These are phyloP conservation scores for Pandion haliaetus DNA, from an alignment of 2,113 vertebrate genomes.

Conservation along the genomic window DNA sequence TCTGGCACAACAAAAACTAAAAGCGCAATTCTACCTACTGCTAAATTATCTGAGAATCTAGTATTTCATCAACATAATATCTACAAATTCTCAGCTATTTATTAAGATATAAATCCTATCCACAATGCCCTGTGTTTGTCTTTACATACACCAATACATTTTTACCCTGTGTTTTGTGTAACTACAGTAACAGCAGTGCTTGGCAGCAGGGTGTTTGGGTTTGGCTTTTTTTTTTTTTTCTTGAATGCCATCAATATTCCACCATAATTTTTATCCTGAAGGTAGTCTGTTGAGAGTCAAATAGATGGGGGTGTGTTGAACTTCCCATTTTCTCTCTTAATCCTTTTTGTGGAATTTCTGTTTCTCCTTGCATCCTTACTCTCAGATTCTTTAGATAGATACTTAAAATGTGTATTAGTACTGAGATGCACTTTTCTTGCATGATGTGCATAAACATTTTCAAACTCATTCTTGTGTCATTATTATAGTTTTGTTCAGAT, in stretches of 20 bases:
- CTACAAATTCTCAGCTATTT: neutral
- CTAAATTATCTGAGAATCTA: neutral
- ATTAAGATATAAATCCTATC: neutral
- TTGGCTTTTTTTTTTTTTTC: neutral
- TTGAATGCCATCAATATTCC: neutral
- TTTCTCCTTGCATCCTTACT: neutral
- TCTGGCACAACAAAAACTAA: neutral
- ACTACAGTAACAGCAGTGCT: neutral
- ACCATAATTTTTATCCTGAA: neutral
- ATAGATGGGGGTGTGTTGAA: neutral
- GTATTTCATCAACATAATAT: neutral
- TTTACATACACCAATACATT: neutral
- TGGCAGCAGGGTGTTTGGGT: neutral
- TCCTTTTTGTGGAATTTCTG: neutral
- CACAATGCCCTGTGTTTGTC: neutral
- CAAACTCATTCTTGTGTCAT: neutral
- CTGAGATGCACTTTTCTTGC: neutral
- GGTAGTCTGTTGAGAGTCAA: neutral
- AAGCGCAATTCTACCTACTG: neutral
- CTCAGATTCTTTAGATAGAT: neutral
- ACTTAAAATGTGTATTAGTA: accelerated
- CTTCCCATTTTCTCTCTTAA: neutral
- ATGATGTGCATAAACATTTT: neutral
- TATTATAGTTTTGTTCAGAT: neutral
- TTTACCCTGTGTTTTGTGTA: neutral